Evolutionary conservation across 2,888 invertebrate species (phyloP).

Genomic region (Xestia c-nigrum): DNA sequence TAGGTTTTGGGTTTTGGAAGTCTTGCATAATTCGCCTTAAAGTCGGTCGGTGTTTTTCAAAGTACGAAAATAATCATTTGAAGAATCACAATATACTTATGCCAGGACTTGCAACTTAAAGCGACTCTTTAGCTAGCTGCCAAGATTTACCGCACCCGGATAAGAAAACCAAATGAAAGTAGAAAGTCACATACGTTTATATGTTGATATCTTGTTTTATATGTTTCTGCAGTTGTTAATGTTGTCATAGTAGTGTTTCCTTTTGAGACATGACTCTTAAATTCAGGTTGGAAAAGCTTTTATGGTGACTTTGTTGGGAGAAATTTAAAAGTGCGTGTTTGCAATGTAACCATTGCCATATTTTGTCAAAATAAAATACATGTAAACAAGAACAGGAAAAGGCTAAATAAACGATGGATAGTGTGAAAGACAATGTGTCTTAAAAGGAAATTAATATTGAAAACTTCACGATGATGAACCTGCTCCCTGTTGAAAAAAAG

Average conservation of each 20-base stretch:
- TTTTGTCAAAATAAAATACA: not conserved
- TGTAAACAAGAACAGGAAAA: not conserved
- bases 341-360: no score
- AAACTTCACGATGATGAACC: not conserved
- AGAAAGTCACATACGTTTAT: slow-evolving; percentile 38
- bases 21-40: no score
- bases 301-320: not conserved
- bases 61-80: not conserved
- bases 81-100: not conserved
- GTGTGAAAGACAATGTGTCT: not conserved
- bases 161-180: slow-evolving; percentile 44
- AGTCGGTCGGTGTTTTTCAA: not conserved
- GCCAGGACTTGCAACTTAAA: not conserved
- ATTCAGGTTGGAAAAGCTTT: not conserved
- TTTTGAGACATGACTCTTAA: not conserved
- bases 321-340: not conserved
- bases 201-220: slow-evolving; percentile 40
- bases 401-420: no score
- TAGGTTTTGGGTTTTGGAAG: no score
- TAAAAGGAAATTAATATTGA: not conserved
- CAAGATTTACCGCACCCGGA: slow-evolving; percentile 8
- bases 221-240: slow-evolving; percentile 13
- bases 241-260: slow-evolving; percentile 23
- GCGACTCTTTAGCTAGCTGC: not conserved
- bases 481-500: no score